Evolutionary conservation across 2,888 invertebrate species (phyloP).

Genomic region (Metacarcinus magister): DNA sequence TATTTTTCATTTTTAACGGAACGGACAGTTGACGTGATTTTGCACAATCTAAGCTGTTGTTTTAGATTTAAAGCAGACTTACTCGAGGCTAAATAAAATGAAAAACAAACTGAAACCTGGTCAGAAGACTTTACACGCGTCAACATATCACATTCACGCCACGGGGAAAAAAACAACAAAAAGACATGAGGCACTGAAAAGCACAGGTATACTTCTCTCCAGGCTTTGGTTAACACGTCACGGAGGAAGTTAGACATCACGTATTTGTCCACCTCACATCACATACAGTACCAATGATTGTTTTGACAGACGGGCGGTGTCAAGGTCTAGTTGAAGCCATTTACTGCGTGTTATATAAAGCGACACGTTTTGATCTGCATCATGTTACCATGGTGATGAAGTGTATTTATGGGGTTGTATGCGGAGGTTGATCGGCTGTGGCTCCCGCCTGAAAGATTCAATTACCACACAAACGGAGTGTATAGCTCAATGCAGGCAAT

Average conservation of each 20-base stretch:
- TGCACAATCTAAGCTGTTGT: no score
- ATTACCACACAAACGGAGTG: neutral
- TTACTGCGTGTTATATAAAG: neutral
- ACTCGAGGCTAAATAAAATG: no score
- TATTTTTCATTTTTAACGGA: no score
- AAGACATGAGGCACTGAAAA: neutral
- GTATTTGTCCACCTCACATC: neutral
- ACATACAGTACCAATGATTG: neutral
- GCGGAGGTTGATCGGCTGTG: neutral
- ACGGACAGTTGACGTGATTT: no score
- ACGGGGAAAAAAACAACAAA: no score
- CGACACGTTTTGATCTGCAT: neutral
- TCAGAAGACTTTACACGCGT: neutral
- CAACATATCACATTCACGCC: neutral
- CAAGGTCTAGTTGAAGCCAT: neutral
- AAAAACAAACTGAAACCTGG: no score
- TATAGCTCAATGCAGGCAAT: neutral
- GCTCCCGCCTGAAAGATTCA: neutral
- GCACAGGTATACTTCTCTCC: neutral
- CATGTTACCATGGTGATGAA: neutral
- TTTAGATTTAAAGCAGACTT: no score
- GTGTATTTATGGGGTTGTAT: neutral
- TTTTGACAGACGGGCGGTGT: neutral
- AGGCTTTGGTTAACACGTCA: neutral
- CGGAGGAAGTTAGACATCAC: neutral